Base-by-base conservation (phyloP, 2,113 vertebrate genomes). In the Salvelinus sp. region DNA sequence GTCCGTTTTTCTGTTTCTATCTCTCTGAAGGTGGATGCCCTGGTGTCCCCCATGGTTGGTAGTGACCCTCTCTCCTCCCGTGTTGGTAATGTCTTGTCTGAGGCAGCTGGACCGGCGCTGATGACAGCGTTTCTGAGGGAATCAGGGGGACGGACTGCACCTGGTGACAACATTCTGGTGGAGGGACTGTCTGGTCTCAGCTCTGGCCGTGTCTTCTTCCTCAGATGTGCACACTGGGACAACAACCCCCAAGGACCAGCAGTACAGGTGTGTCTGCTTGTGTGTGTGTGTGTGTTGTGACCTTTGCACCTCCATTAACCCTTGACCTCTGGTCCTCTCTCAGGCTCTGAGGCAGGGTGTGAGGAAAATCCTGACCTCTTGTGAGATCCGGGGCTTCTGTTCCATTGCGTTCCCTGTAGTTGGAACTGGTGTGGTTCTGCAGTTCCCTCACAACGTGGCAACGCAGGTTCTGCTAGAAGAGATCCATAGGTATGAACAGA, bases 321-420 rank as follows among this genome's bases (percentile, higher is more conserved):
- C 58, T 22, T 70, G n/a, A 3, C 10, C 27, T 74, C 6, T 74
- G 25, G 67, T 68, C 14, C 47, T 66, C 28, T 77, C 23, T 1
- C 82, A 93, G 92, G 81, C 6, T 23, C 75, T 93, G 44, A 83
- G 72, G 30, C 23, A 62, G 9, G 74, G 87, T 4, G 64, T 91
- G 38, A 72, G 16, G 65, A 69, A 67, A 0, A 60, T 78, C 6
- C 76, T 93, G 50, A 1, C 62, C 2, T 63, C 63, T 65, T 93
- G 90, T 77, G 63, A 65, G 0, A 58, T 0, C 4, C 66, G 5
- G 68, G 80, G 72, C 1, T 86, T 79, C 28, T 30, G n/a, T 3
- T 92, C 91, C 4, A 76, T 92, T 12, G 84, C 84, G 1, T 27
- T 93, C 64, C 89, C 92, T 0, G 69, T 87, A 28, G 73, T 91